A percentile compares a stretch with the other conserved stretches of the same genome.
These are phyloP conservation scores for Heliconius hewitsoni DNA, from an alignment of 1,140 invertebrate genomes.

Conservation along the genomic window DNA sequence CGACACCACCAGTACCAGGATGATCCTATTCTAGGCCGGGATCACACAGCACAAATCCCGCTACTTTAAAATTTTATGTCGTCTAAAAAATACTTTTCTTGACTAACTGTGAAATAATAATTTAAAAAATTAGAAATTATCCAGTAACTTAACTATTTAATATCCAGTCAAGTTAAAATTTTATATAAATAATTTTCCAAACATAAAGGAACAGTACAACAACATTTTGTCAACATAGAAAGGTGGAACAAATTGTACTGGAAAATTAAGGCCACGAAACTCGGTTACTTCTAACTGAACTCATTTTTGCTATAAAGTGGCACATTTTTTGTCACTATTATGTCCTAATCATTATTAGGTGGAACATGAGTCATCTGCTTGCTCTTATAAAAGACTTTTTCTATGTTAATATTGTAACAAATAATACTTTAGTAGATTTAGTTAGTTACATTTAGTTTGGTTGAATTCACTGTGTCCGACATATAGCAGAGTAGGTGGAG, in stretches of 20 bases:
- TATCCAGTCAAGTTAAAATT: not conserved
- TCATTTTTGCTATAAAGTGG: not conserved
- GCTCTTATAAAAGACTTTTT: not conserved
- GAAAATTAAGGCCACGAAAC: conserved; percentile 2
- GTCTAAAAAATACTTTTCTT: no score
- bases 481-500: no score
- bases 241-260: conserved; percentile 15
- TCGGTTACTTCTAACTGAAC: not conserved
- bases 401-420: not conserved
- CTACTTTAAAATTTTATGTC: no score
- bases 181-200: not conserved
- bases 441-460: no score
- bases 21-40: no score
- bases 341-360: not conserved
- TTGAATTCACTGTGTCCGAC: no score
- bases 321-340: conserved; percentile 2
- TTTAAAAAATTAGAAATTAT: no score
- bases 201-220: not conserved
- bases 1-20: no score
- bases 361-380: not conserved
- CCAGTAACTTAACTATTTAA: no score
- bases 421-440: not conserved
- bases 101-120: no score
- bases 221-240: conserved; percentile 3
- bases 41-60: no score